A percentile compares a stretch with the other conserved stretches of the same genome.
Conservation (phyloP, 2,113 vertebrate species). For the Craseonycteris thonglongyai region DNA sequence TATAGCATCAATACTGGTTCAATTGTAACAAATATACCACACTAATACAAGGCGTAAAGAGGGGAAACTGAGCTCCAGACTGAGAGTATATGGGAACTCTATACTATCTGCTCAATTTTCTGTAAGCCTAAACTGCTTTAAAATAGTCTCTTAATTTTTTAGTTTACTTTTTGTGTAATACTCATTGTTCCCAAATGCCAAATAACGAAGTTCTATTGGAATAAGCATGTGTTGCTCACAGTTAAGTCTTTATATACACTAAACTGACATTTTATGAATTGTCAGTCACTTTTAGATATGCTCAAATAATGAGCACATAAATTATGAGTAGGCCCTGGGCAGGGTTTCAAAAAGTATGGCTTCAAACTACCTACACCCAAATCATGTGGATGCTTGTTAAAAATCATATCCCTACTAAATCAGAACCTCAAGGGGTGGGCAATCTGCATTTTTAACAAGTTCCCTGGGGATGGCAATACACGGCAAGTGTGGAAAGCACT, state of each 20-base stretch:
- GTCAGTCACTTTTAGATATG: constrained; percentile 37
- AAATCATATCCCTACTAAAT: constrained; percentile 58
- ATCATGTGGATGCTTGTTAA: constrained; percentile 62
- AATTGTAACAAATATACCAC: not conserved
- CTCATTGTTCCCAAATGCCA: not conserved
- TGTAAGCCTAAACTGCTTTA: not conserved
- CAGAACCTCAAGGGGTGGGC: constrained; percentile 13
- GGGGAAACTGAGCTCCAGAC: not conserved
- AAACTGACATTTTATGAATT: constrained; percentile 44
- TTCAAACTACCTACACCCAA: constrained; percentile 53
- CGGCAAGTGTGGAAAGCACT: not conserved
- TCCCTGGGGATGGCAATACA: not conserved
- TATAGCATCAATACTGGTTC: not conserved
- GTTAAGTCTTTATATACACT: constrained; percentile 17
- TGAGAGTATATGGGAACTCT: not conserved
- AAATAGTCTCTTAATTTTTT: not conserved
- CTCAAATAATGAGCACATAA: constrained; percentile 55
- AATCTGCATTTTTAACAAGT: constrained; percentile 55
- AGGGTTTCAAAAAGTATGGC: constrained; percentile 45
- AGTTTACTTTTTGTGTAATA: not conserved
- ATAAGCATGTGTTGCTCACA: not conserved
- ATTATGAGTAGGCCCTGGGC: constrained; percentile 38
- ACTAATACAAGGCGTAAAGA: not conserved
- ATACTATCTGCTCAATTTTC: not conserved
- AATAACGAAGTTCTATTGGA: not conserved